Percentiles rank a stretch among this genome's conserved stretches.
These are phyloP conservation scores for Sigmodon hispidus DNA, from an alignment of 2,113 vertebrate species.

Conservation along the genomic window DNA sequence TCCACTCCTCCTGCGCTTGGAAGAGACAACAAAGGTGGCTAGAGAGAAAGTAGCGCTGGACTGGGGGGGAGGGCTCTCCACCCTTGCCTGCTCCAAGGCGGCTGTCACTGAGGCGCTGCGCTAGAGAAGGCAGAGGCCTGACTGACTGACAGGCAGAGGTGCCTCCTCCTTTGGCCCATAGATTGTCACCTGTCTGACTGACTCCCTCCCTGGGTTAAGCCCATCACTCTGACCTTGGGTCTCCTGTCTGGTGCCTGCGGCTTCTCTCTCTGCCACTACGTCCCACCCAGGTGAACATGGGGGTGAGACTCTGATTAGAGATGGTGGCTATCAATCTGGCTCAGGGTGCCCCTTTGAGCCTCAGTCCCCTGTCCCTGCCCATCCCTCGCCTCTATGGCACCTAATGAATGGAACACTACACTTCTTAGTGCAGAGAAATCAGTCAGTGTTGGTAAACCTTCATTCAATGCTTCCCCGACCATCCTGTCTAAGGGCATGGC, in stretches of 20 bases:
- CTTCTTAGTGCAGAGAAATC: neutral
- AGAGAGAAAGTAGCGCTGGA: conserved; percentile 70
- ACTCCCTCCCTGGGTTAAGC: neutral
- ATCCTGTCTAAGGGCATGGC: neutral
- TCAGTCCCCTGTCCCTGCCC: neutral
- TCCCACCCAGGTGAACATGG: neutral
- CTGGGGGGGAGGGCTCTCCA: conserved; percentile 6
- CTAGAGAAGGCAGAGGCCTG: neutral
- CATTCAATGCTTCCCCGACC: neutral
- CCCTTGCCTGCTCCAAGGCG: neutral
- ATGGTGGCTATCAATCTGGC: neutral
- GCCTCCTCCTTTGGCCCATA: neutral
- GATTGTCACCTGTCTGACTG: neutral
- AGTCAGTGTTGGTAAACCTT: neutral
- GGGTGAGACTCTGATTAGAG: neutral
- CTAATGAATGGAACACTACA: neutral
- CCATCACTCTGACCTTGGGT: neutral
- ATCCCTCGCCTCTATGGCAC: neutral
- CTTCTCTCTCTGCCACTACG: neutral
- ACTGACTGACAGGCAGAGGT: neutral
- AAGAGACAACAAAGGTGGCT: conserved; percentile 75
- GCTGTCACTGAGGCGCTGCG: neutral
- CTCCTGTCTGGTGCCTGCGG: neutral
- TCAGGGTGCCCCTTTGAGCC: neutral
- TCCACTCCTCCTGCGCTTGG: conserved; percentile 67